Evolutionary conservation across 64 coral and sea anemone genomes (phyloP), one percentile per base, ranked within the genome.

Genomic region (Trachythela sp.): DNA sequence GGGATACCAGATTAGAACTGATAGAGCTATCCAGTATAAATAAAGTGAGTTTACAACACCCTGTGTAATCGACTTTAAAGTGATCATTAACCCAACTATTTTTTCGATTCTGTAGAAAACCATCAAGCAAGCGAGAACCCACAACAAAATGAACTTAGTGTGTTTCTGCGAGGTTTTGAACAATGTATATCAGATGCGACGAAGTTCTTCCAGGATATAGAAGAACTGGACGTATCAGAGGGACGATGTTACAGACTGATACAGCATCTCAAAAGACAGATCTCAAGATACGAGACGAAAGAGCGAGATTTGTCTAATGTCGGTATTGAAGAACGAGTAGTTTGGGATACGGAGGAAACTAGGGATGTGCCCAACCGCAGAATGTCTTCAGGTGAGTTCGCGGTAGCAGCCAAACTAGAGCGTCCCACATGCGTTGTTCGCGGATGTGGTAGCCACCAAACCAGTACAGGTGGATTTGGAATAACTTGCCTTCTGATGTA

Each of bases 131-230:
- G 30, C 59, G 18, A 68, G 59, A 31, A 68, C 59, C 59, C 3
- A 68, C 30, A 22, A 11, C 14, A 59, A 59, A 59, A 18, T 59
- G 15, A 59, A 14, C 71, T 77, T 32, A 13, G 2, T 77, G 31
- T 27, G 14, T 77, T 35, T 77, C 26, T 77, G 36, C 6, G 17
- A 14, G 71, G 71, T 34, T 77, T 77, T 27, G 30, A 77, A 35
- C 30, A 77, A 77, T 77, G 71, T 38, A 77, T 77, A 13, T 13
- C 24, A 13, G 71, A 77, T 77, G 71, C 71, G 13, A 77, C 71
- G 31, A 77, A 77, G 26, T 77, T 77, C 36, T 77, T 77, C 31
- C 71, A 77, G 26, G 71, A 77, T 35, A 38, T 77, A 27, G 71
- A 77, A 35, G 71, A 77, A 38, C 31, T 77, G 30, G 71, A 77